Percentiles rank a stretch among this genome's conserved stretches.
phyloP scores from a whole-genome alignment of 2,113 vertebrate genomes.

The Ailuropoda melanoleuca region DNA sequence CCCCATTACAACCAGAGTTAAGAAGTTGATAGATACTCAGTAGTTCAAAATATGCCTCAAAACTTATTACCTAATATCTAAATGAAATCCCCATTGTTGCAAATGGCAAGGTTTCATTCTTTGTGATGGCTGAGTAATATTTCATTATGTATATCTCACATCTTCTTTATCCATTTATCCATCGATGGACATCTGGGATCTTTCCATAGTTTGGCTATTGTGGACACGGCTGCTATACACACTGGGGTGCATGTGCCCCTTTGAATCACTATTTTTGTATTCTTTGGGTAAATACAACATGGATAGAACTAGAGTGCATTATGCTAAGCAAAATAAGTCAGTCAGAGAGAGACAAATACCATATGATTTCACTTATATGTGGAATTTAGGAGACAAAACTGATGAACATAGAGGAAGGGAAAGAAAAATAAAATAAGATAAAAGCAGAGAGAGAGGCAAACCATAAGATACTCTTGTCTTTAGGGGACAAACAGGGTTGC shows the following conservation, averaged over 20 bases:
- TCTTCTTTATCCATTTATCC: background rate
- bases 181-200: background rate
- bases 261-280: background rate
- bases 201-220: background rate
- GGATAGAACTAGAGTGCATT: background rate
- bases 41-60: background rate
- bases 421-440: background rate
- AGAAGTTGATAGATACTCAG: background rate
- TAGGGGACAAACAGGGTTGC: background rate
- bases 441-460: background rate
- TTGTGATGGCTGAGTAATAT: background rate
- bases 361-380: background rate
- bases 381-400: background rate
- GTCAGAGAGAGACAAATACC: background rate
- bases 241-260: background rate
- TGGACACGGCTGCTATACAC: background rate
- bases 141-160: background rate
- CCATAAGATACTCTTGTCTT: background rate
- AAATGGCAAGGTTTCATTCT: background rate
- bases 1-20: background rate
- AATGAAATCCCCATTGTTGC: background rate
- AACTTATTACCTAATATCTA: constrained; percentile 5
- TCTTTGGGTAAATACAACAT: background rate
- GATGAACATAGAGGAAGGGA: background rate
- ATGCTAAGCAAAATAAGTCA: background rate